These are phyloP conservation scores for Drosophila histrio DNA, from an alignment of 2,888 invertebrate genomes.

Conservation along the genomic window DNA sequence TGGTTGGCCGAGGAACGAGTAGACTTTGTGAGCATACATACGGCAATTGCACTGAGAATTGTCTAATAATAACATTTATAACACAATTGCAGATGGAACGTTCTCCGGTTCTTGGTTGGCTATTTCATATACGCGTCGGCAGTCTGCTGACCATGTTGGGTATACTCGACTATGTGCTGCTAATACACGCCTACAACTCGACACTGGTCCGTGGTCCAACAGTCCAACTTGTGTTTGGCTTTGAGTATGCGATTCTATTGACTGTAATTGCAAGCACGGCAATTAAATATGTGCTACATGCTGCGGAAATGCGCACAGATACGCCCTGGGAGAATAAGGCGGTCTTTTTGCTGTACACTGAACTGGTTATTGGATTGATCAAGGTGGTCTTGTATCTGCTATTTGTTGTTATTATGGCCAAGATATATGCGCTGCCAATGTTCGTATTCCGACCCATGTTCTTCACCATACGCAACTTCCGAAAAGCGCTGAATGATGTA, in stretches of 20 bases:
- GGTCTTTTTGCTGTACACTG: constrained; percentile 97
- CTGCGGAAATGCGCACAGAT: constrained; percentile 91
- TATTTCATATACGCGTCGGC: constrained; percentile 96
- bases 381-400: constrained; percentile 94
- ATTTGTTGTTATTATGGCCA: constrained; percentile 98
- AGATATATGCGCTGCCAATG: constrained; percentile 97
- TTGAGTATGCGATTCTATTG: constrained; percentile 98
- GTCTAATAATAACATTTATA: not conserved
- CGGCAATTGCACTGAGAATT: not conserved
- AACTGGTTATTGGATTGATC: constrained; percentile 95
- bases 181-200: constrained; percentile 96
- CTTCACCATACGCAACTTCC: constrained; percentile 98
- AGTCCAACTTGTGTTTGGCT: constrained; percentile 99
- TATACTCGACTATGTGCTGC: constrained; percentile 93
- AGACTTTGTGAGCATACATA: constrained; percentile 92
- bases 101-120: constrained; percentile 97
- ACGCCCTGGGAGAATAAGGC: constrained; percentile 99
- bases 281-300: constrained; percentile 95
- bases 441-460: constrained; percentile 99
- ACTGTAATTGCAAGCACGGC: constrained; percentile 96
- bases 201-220: constrained; percentile 97
- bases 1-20: constrained; percentile 99
- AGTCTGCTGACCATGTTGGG: constrained; percentile 93
- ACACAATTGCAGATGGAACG: constrained; percentile 94
- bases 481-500: constrained; percentile 98